Percentiles rank a stretch among this genome's conserved stretches.
Evolutionary conservation across 2,113 vertebrate genomes (phyloP).

Genomic region (Corythornis cristatus): DNA sequence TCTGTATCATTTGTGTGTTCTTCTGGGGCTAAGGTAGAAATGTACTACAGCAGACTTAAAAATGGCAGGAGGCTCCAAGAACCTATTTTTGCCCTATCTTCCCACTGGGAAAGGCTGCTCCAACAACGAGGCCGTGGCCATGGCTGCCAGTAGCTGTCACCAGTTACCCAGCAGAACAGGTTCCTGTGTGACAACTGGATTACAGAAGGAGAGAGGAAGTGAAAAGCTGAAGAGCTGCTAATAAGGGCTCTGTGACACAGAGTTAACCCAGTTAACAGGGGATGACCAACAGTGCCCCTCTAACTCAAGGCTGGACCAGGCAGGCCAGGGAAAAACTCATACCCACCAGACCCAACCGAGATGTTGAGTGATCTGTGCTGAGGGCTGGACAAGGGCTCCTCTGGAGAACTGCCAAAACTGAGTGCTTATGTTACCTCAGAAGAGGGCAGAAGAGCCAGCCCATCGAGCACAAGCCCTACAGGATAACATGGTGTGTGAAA

Average conservation of each 20-base stretch:
- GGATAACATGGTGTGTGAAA: background rate
- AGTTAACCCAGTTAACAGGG: background rate
- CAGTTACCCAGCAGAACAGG: slow-evolving; percentile 23
- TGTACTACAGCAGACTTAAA: background rate
- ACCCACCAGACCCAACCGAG: background rate
- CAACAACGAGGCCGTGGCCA: background rate
- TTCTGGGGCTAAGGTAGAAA: background rate
- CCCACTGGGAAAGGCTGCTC: background rate
- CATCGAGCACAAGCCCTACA: fast-evolving
- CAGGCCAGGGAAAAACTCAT: background rate
- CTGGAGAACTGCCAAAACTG: background rate
- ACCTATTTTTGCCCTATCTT: background rate
- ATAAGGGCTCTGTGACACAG: background rate
- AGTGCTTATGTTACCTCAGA: background rate
- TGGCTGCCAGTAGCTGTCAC: background rate
- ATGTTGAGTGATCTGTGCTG: background rate
- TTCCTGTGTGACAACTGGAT: slow-evolving; percentile 19
- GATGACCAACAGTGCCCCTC: background rate
- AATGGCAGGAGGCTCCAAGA: background rate
- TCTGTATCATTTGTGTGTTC: background rate
- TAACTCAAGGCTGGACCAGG: background rate
- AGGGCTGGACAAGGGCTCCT: background rate
- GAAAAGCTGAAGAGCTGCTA: slow-evolving; percentile 17
- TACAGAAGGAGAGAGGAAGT: slow-evolving; percentile 32
- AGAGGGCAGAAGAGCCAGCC: background rate